Conservation (phyloP, 2,888 invertebrate genomes). For the Dyspetes luteomarginatus region DNA sequence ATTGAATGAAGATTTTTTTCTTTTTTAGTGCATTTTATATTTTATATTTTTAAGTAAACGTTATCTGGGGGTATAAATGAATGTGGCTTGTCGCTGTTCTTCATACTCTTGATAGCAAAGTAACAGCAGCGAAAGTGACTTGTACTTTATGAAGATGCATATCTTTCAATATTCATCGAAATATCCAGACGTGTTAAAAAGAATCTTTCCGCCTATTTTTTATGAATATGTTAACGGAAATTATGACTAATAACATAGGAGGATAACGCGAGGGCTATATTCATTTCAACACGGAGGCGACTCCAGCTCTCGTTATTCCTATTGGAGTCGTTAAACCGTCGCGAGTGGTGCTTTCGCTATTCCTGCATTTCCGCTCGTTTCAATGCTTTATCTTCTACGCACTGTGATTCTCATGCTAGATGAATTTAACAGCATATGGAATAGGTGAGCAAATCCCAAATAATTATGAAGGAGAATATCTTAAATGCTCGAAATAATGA, state of each 20-base stretch:
- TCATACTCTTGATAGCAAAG: background rate
- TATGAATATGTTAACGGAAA: constrained; percentile 14
- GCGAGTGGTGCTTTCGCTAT: constrained; percentile 66
- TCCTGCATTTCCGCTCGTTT: constrained; percentile 39
- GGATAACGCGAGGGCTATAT: constrained; percentile 53
- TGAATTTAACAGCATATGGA: background rate
- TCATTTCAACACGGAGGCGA: constrained; percentile 71
- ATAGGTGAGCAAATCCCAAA: background rate
- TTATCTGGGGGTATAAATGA: background rate
- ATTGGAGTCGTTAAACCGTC: constrained; percentile 75
- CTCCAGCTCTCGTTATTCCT: constrained; percentile 68
- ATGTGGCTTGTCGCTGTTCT: constrained; percentile 4
- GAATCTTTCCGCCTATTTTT: background rate
- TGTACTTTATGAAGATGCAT: constrained; percentile 19
- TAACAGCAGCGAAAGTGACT: background rate
- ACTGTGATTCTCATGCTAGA: background rate
- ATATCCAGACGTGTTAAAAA: background rate
- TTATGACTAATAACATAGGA: constrained; percentile 29
- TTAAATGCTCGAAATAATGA: too few relatives aligned
- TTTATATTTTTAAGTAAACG: background rate
- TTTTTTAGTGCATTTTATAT: background rate
- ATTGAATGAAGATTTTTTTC: constrained; percentile 10
- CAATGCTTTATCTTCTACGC: constrained; percentile 3
- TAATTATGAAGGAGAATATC: too few relatives aligned
- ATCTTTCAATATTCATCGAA: constrained; percentile 20